Percentiles rank a stretch among this genome's conserved stretches.
Conservation (phyloP, 2,888 invertebrate species). For the Saturnia japonica region DNA sequence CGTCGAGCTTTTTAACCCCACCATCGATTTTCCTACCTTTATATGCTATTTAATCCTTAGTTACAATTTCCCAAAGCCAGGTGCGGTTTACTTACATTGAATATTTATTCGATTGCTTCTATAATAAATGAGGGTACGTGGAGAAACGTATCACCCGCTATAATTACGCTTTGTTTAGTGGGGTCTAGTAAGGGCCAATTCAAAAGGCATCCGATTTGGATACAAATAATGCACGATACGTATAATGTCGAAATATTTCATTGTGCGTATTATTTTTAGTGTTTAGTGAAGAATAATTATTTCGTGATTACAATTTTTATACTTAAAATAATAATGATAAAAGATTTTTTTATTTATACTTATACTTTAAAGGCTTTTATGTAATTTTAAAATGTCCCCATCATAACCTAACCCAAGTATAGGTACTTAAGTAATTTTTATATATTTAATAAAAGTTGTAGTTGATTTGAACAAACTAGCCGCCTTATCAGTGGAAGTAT, state of each 20-base stretch:
- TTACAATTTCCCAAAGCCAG: conserved; percentile 26
- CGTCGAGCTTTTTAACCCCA: neutral
- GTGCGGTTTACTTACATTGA: conserved; percentile 34
- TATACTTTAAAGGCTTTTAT: too few relatives aligned
- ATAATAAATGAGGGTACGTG: conserved; percentile 38
- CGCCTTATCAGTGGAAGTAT: too few relatives aligned
- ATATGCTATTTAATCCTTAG: conserved; percentile 10
- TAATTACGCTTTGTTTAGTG: conserved; percentile 24
- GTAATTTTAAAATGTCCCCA: too few relatives aligned
- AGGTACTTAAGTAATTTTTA: too few relatives aligned
- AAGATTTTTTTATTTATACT: too few relatives aligned
- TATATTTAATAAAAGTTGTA: too few relatives aligned
- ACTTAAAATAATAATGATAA: too few relatives aligned
- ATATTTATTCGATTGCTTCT: conserved; percentile 35
- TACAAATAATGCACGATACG: conserved; percentile 17
- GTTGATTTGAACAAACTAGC: too few relatives aligned
- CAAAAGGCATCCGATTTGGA: conserved; percentile 15
- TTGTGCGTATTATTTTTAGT: neutral
- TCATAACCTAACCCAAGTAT: too few relatives aligned
- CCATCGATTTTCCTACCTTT: conserved; percentile 3
- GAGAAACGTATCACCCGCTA: conserved; percentile 18
- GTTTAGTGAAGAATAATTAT: too few relatives aligned
- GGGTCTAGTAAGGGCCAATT: conserved; percentile 12
- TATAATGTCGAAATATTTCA: neutral
- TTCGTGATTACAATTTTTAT: too few relatives aligned